These are phyloP conservation scores for Rotaria magnacalcarata DNA, from an alignment of 2,888 invertebrate species.

Conservation along the genomic window DNA sequence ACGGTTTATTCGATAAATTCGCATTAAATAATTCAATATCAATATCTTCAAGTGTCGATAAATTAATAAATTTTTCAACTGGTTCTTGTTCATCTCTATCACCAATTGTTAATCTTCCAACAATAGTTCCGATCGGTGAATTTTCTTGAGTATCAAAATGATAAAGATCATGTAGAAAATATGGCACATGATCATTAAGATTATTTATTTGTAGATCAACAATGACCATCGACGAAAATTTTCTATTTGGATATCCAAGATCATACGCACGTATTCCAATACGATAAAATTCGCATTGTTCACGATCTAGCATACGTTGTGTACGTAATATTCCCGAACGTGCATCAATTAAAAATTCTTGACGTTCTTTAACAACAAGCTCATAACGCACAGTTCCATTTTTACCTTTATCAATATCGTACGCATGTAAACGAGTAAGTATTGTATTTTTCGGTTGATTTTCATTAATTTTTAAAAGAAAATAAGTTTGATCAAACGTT, in stretches of 20 bases:
- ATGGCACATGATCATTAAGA: slow-evolving; percentile 28
- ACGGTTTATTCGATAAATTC: not conserved
- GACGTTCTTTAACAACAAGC: not conserved
- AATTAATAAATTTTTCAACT: not conserved
- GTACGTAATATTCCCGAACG: not conserved
- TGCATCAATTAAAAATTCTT: not conserved
- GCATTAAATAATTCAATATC: not conserved
- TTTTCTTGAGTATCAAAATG: slow-evolving; percentile 20
- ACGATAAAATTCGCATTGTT: slow-evolving; percentile 18
- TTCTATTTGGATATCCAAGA: not conserved
- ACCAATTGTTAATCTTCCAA: not conserved
- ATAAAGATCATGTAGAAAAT: slow-evolving; percentile 19
- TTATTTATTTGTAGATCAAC: slow-evolving; percentile 8
- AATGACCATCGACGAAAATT: not conserved
- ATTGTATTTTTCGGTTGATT: not conserved
- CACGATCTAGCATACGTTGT: not conserved
- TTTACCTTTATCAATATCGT: slow-evolving; percentile 16
- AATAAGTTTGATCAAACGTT: not conserved
- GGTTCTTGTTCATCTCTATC: slow-evolving; percentile 8
- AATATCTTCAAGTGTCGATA: not conserved
- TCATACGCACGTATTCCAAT: slow-evolving; percentile 28
- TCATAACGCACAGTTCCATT: slow-evolving; percentile 33
- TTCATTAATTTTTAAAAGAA: not conserved
- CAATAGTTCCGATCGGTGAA: slow-evolving; percentile 5
- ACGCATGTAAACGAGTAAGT: not conserved